phyloP scores from a whole-genome alignment of 2,888 invertebrate species.

The Taenaris catops region DNA sequence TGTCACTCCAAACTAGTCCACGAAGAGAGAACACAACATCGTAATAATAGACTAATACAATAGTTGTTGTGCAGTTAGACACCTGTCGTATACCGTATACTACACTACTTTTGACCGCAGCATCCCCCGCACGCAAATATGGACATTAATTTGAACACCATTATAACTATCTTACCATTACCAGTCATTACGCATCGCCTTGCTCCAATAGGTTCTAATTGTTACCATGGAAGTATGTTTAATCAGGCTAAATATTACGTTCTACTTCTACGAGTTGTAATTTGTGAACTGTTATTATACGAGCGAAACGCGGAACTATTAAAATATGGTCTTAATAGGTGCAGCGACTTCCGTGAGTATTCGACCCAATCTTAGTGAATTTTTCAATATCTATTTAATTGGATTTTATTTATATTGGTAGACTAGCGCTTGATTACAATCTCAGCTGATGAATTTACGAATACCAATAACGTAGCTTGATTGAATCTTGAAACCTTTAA shows the following conservation, averaged over 20 bases:
- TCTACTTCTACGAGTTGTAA: slow-evolving; percentile 1
- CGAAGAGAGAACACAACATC: slow-evolving; percentile 6
- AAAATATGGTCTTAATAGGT: no score
- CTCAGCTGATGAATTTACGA: no score
- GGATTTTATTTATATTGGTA: no score
- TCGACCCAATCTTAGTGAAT: no score
- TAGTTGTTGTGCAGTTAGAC: slow-evolving; percentile 25
- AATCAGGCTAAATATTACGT: slow-evolving; percentile 27
- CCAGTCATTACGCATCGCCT: slow-evolving; percentile 11
- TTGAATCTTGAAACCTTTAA: no score
- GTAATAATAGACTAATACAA: slow-evolving; percentile 16
- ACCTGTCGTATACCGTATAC: slow-evolving; percentile 27
- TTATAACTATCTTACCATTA: slow-evolving; percentile 8
- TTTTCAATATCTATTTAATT: no score
- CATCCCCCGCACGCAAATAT: slow-evolving; percentile 11
- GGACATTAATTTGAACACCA: slow-evolving; percentile 7
- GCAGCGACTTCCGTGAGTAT: no score
- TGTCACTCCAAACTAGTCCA: no score
- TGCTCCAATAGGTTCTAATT: slow-evolving; percentile 32
- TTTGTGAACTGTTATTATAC: no score
- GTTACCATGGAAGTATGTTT: slow-evolving; percentile 30
- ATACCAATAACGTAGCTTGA: no score
- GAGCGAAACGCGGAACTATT: no score
- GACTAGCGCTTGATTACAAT: no score
- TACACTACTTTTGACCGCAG: slow-evolving; percentile 26